Percentiles rank a stretch among this genome's conserved stretches.
Evolutionary conservation across 2,113 vertebrate species (phyloP).

Genomic region (Gobiocypris rarus): DNA sequence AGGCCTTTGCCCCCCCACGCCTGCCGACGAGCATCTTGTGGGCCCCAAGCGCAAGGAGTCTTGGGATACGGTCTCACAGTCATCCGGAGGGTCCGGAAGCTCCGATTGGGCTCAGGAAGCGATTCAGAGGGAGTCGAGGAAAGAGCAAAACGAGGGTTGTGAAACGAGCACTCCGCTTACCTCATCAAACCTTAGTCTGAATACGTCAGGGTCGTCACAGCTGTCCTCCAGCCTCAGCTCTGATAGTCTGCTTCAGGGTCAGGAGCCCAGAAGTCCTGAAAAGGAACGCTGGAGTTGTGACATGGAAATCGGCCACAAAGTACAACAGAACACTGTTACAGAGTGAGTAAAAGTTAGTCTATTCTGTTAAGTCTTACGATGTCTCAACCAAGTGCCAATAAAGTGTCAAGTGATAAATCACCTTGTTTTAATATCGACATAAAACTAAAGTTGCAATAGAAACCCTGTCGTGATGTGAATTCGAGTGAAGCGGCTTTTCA

Average conservation of each 20-base stretch:
- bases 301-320: slow-evolving; percentile 67
- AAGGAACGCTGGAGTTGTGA: slow-evolving; percentile 80
- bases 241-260: slow-evolving; percentile 78
- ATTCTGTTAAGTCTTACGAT: background rate
- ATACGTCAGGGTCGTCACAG: slow-evolving; percentile 87
- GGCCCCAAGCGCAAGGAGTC: slow-evolving; percentile 73
- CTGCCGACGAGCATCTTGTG: slow-evolving; percentile 70
- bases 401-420: background rate
- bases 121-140: slow-evolving; percentile 46
- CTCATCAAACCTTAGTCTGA: slow-evolving; percentile 85
- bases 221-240: slow-evolving; percentile 93
- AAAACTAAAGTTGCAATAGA: no score
- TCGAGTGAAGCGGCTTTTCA: no score
- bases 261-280: slow-evolving; percentile 73
- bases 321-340: slow-evolving; percentile 68
- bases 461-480: no score
- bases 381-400: no score
- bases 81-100: slow-evolving; percentile 78
- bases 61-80: slow-evolving; percentile 87
- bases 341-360: slow-evolving; percentile 77
- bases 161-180: slow-evolving; percentile 70
- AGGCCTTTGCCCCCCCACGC: slow-evolving; percentile 79
- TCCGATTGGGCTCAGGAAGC: slow-evolving; percentile 75
- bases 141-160: slow-evolving; percentile 57
- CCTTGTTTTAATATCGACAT: background rate